Base-by-base conservation (phyloP, 2,888 invertebrate species). In the Mactromeris polynyma region DNA sequence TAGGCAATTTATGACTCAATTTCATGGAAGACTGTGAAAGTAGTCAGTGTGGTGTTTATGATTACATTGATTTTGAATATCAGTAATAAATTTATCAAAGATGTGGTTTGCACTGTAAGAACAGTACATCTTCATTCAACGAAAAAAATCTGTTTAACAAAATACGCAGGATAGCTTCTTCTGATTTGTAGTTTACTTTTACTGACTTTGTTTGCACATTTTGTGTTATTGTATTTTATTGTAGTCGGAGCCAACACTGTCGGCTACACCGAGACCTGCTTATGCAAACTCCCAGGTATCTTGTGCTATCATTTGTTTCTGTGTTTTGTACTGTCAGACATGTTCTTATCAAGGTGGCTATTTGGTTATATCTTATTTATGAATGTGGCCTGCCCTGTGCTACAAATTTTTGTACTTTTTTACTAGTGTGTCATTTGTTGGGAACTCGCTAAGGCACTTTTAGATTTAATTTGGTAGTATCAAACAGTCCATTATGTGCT, bases 241-340 rank as follows among this genome's bases (percentile, higher is more conserved):
- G 58, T 89, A 89, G 89, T 89, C 89, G n/a, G 89, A 69, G 79
- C 46, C 85, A 33, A 38, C 85, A 40, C 83, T 89, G 80, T 89
- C 82, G 17, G 82, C 89, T 58, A 64, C 78, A 51, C 85, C 85
- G 77, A 81, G 51, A 81, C 81, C 85, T 78, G 54, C 54, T 84
- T 17, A 51, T 78, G 17, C 78, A 78, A 77, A 78, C 54, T 26
- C 85, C 42, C 87, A 90, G 90, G 90, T 91, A 90, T 88, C 81
- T 82, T 84, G 36, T 64, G 73, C 42, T 90, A 82, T 90, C 81
- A 14, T 80, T 80, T 58, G 26, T 85, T 89, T 80, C 83, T 80
- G n/a, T 26, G 54, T 83, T 64, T 40, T 54, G 19, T 79, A 54
- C 21, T 38, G 26, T 78, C 58, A 83, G 40, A 21, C 83, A 83